These are phyloP conservation scores for Nycticorax nycticorax DNA, from an alignment of 2,113 vertebrate species.

Conservation along the genomic window DNA sequence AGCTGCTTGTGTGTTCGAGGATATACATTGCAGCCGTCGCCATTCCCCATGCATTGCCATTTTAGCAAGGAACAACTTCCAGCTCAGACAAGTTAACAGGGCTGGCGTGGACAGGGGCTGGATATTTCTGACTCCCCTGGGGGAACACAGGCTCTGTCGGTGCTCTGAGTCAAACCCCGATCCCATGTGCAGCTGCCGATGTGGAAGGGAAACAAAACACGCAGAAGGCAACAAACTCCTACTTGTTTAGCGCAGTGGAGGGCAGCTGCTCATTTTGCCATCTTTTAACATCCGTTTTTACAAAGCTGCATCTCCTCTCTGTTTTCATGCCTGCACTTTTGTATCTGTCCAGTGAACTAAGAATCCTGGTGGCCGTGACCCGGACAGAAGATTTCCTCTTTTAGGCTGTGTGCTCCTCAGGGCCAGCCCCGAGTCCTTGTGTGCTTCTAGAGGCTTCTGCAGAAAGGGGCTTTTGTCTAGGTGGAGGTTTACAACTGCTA, in stretches of 20 bases:
- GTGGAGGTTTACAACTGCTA: neutral
- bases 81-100: neutral
- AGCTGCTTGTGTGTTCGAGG: neutral
- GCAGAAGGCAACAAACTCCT: neutral
- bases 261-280: neutral
- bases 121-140: neutral
- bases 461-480: neutral
- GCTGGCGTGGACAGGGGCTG: neutral
- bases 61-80: neutral
- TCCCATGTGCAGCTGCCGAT: neutral
- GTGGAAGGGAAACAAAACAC: neutral
- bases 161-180: fast-evolving
- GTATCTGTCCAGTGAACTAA: neutral
- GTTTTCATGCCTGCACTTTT: neutral
- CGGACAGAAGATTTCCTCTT: neutral
- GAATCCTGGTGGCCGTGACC: neutral
- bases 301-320: neutral
- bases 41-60: fast-evolving
- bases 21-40: neutral
- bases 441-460: neutral
- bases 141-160: neutral
- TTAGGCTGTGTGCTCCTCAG: neutral
- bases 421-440: neutral
- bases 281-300: neutral
- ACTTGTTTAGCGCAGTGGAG: fast-evolving